These are phyloP conservation scores for Brachyhypopomus occidentalis DNA, from an alignment of 2,113 vertebrate species.

Conservation along the genomic window DNA sequence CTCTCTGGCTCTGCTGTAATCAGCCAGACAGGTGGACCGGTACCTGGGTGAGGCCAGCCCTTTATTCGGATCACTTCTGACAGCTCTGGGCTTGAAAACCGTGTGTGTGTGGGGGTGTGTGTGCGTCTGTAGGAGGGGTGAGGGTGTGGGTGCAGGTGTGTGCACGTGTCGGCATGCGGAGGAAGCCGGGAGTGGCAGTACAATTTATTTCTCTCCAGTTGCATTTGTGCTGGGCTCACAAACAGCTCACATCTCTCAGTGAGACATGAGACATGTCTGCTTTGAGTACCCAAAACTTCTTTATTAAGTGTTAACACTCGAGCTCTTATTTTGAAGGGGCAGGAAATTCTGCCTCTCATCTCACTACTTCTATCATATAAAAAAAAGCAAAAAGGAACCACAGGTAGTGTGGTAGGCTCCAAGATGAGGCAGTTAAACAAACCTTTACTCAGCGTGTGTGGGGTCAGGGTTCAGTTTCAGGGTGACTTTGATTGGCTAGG, in stretches of 20 bases:
- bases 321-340: constrained; percentile 6
- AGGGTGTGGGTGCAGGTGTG: neutral
- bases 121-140: neutral
- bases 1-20: constrained; percentile 61
- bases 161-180: neutral
- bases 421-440: neutral
- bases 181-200: neutral
- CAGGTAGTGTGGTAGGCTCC: neutral
- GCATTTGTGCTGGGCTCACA: constrained; percentile 38
- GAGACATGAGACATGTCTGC: constrained; percentile 7
- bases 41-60: constrained; percentile 59
- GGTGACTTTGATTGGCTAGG: neutral
- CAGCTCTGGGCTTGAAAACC: constrained; percentile 49
- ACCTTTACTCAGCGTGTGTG: neutral
- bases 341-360: constrained; percentile 11
- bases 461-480: constrained; percentile 3
- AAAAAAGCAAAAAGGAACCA: neutral
- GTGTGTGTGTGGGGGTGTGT: neutral
- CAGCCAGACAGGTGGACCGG: constrained; percentile 60
- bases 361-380: neutral
- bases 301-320: constrained; percentile 43
- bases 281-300: constrained; percentile 34
- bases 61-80: constrained; percentile 58
- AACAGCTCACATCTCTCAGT: constrained; percentile 33
- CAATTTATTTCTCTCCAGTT: constrained; percentile 31